Conservation (phyloP, 1,140 invertebrate species). For the Drosophila repletoides region DNA sequence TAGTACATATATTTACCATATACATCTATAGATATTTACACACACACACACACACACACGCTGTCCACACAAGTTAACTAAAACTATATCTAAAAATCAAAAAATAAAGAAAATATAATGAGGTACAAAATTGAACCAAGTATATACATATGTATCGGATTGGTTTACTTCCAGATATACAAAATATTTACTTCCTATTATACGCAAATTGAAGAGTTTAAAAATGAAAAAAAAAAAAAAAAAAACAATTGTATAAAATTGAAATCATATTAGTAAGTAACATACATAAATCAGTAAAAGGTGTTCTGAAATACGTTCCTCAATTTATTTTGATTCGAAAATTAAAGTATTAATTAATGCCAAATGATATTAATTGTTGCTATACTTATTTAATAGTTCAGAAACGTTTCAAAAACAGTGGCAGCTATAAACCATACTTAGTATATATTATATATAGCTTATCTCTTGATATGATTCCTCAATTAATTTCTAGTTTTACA, state of each 20-base stretch:
- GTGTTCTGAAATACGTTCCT: slow-evolving; percentile 20
- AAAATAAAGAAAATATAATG: slow-evolving; percentile 3
- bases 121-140: slow-evolving; percentile 9
- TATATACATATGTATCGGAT: slow-evolving; percentile 6
- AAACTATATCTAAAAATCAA: background rate
- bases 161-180: slow-evolving; percentile 7
- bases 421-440: background rate
- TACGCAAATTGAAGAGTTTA: slow-evolving; percentile 33
- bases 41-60: background rate
- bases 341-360: background rate
- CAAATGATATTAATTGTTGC: slow-evolving; percentile 1
- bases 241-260: slow-evolving; percentile 1
- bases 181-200: slow-evolving; percentile 22
- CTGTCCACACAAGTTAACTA: slow-evolving; percentile 31
- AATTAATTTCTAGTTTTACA: background rate
- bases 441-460: slow-evolving; percentile 6
- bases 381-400: background rate
- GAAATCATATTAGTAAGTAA: background rate
- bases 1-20: background rate
- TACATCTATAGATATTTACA: background rate
- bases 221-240: slow-evolving; percentile 17
- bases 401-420: slow-evolving; percentile 2
- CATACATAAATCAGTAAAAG: background rate
- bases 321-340: slow-evolving; percentile 16
- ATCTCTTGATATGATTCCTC: slow-evolving; percentile 4